phyloP scores from a whole-genome alignment of 2,888 invertebrate species.

The Phoenoteleia sp. region DNA sequence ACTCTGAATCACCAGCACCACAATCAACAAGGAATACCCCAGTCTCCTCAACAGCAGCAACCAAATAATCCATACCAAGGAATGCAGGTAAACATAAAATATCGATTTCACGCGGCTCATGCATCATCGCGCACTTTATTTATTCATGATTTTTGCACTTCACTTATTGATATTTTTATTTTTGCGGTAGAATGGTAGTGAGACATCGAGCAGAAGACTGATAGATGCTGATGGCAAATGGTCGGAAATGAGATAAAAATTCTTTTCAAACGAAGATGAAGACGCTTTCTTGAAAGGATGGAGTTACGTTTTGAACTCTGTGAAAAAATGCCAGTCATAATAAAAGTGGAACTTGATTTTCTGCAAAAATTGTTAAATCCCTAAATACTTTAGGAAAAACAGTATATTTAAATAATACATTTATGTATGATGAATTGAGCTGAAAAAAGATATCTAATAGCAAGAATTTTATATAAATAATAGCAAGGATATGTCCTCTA shows the following conservation, averaged over 20 bases:
- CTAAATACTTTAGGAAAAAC: too few relatives aligned
- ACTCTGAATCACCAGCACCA: conserved; percentile 85
- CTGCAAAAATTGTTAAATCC: too few relatives aligned
- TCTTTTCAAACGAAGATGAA: too few relatives aligned
- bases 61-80: conserved; percentile 85
- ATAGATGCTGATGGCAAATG: neutral
- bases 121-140: conserved; percentile 24
- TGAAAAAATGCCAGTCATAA: too few relatives aligned
- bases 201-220: neutral
- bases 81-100: conserved; percentile 83
- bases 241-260: neutral
- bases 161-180: conserved; percentile 26
- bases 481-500: too few relatives aligned
- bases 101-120: conserved; percentile 23
- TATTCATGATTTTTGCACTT: conserved; percentile 30
- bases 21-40: conserved; percentile 84
- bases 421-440: too few relatives aligned
- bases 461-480: too few relatives aligned
- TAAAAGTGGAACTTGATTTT: too few relatives aligned
- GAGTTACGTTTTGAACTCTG: too few relatives aligned
- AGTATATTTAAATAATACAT: too few relatives aligned
- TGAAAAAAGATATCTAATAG: too few relatives aligned
- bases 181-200: neutral
- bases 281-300: too few relatives aligned
- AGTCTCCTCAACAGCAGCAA: conserved; percentile 84